phyloP scores from a whole-genome alignment of 2,113 vertebrate species.

The Passer domesticus region DNA sequence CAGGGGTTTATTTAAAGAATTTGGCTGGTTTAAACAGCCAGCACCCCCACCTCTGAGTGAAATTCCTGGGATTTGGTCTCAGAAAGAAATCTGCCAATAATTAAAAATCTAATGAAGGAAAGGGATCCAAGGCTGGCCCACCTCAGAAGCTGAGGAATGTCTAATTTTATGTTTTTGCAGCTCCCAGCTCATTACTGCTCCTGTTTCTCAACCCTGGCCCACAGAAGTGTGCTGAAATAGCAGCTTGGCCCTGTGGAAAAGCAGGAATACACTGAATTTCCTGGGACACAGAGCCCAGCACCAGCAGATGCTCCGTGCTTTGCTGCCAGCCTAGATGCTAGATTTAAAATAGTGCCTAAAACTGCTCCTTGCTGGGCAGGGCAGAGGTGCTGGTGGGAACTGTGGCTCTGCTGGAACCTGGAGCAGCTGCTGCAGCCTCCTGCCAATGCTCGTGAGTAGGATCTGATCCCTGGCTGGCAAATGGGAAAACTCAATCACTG shows the following conservation, averaged over 20 bases:
- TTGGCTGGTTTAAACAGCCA: neutral
- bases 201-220: conserved; percentile 78
- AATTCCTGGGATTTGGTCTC: neutral
- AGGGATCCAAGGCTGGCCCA: neutral
- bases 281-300: neutral
- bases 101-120: neutral
- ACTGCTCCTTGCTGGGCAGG: neutral
- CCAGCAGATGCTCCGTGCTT: neutral
- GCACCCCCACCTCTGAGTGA: neutral
- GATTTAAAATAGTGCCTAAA: neutral
- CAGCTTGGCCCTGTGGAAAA: neutral
- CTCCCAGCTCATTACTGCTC: conserved; percentile 78
- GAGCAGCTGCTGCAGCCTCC: neutral
- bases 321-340: neutral
- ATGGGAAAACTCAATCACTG: fast-evolving
- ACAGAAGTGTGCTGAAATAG: conserved; percentile 84
- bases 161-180: conserved; percentile 62
- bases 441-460: neutral
- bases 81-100: neutral
- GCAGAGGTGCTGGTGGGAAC: neutral
- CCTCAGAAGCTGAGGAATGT: neutral
- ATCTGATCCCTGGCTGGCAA: neutral
- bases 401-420: neutral
- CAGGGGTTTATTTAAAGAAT: neutral
- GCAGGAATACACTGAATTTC: neutral